Conservation (phyloP, 2,797 vertebrate species). For the Molossus alvarezi region DNA sequence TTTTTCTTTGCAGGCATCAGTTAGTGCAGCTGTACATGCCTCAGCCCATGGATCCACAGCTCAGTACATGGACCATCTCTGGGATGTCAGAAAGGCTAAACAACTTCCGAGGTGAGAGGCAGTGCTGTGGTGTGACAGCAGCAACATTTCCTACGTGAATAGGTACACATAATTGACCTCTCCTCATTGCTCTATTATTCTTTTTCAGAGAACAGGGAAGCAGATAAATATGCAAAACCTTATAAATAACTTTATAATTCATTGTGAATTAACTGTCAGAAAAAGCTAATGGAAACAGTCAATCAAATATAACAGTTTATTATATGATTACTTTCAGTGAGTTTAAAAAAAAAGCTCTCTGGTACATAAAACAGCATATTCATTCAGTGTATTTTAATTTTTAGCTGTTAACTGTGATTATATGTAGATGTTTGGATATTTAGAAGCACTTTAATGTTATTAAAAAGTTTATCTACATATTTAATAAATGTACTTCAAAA, state of each 20-base stretch:
- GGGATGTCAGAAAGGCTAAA: slow-evolving; percentile 41
- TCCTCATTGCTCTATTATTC: neutral
- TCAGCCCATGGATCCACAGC: slow-evolving; percentile 8
- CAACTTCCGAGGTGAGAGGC: slow-evolving; percentile 43
- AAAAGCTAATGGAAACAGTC: neutral
- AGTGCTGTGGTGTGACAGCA: neutral
- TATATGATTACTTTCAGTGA: neutral
- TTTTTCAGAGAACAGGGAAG: neutral
- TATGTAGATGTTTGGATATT: neutral
- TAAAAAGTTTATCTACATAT: slow-evolving; percentile 3
- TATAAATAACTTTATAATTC: neutral
- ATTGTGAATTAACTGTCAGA: neutral
- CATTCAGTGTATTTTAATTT: neutral
- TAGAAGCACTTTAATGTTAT: neutral
- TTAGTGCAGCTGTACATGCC: neutral
- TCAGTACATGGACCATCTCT: neutral
- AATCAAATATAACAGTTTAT: neutral
- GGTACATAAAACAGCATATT: neutral
- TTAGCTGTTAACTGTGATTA: neutral
- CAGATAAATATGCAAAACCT: neutral
- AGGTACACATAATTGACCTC: neutral
- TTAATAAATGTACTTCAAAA: neutral
- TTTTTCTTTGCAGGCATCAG: slow-evolving; percentile 4
- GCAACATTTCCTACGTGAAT: neutral
- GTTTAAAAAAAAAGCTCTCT: neutral